Evolutionary conservation across 2,888 invertebrate species (phyloP), one percentile per base, ranked within the genome.

Genomic region (Caenorhabditis virilis): DNA sequence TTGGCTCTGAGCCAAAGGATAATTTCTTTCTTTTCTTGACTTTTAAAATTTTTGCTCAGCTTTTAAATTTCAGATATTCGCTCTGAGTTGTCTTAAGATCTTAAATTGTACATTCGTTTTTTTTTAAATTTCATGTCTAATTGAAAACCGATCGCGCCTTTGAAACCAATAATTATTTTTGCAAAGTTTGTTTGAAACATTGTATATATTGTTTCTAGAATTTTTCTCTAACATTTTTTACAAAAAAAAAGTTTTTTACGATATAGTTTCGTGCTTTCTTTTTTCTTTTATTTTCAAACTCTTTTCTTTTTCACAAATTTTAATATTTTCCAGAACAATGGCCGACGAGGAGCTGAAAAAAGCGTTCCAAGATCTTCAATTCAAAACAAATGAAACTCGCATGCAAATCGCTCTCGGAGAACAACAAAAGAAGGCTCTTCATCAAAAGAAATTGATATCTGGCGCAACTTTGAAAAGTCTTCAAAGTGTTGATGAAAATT

Each of bases 281-380:
- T n/a, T n/a, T n/a, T n/a, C n/a, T n/a, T n/a, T n/a, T n/a, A n/a
- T n/a, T n/a, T n/a, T n/a, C n/a, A n/a, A n/a, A n/a, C n/a, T n/a
- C n/a, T n/a, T n/a, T n/a, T n/a, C n/a, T n/a, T n/a, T n/a, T n/a
- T n/a, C n/a, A n/a, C n/a, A n/a, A n/a, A n/a, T n/a, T n/a, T n/a
- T n/a, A n/a, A n/a, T n/a, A 11, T 36, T 42, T 42, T 42, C 15
- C 18, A 20, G 23, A 3, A 38, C 16, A 51, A 68, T 71, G 67
- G 72, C 69, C 3, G 74, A 74, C 25, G 72, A 74, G 43, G 74
- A 74, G 26, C 54, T 74, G 15, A 64, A 67, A 15, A 72, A 74
- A 27, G 75, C 75, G 16, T 75, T 75, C 36, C 75, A 70, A 52
- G 73, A 75, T 11, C 54, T 73, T 23, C 71, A 71, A 20, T 69